A percentile compares a stretch with the other conserved stretches of the same genome.
Conservation (phyloP, 2,113 vertebrate genomes). For the Ictidomys tridecemlineatus region DNA sequence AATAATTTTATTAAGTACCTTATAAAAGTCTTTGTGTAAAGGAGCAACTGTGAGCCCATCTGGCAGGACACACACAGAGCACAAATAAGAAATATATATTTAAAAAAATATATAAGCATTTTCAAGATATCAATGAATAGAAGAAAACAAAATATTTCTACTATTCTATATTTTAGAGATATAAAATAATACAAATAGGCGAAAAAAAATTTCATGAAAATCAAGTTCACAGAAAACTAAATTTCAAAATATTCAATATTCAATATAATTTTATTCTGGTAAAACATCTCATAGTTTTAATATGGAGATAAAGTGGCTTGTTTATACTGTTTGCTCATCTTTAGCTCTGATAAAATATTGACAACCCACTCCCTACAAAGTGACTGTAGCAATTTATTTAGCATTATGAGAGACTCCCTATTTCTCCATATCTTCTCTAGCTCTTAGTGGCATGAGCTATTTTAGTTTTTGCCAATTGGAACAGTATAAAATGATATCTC, state of each 20-base stretch:
- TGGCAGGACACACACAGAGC: too few species aligned
- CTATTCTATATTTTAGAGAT: neutral
- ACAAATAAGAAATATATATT: too few species aligned
- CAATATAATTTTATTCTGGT: neutral
- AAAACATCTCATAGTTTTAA: neutral
- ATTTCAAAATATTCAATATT: neutral
- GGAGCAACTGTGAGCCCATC: too few species aligned
- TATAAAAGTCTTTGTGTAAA: too few species aligned
- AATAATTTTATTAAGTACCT: too few species aligned
- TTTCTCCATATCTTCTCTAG: neutral
- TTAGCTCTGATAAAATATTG: neutral
- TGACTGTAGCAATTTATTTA: neutral
- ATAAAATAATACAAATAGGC: neutral
- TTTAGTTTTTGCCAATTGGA: neutral
- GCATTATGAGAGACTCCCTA: neutral
- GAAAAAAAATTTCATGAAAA: neutral
- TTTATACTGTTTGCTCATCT: neutral
- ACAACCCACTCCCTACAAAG: neutral
- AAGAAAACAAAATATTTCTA: neutral
- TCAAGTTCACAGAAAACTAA: slow-evolving; percentile 24
- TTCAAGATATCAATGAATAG: neutral
- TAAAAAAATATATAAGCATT: neutral
- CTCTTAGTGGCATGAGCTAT: neutral
- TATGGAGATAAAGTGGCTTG: neutral
- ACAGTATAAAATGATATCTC: neutral